Percentiles rank a stretch among this genome's conserved stretches.
These are phyloP conservation scores for Hemiprocne comata DNA, from an alignment of 2,113 vertebrate species.

Conservation along the genomic window DNA sequence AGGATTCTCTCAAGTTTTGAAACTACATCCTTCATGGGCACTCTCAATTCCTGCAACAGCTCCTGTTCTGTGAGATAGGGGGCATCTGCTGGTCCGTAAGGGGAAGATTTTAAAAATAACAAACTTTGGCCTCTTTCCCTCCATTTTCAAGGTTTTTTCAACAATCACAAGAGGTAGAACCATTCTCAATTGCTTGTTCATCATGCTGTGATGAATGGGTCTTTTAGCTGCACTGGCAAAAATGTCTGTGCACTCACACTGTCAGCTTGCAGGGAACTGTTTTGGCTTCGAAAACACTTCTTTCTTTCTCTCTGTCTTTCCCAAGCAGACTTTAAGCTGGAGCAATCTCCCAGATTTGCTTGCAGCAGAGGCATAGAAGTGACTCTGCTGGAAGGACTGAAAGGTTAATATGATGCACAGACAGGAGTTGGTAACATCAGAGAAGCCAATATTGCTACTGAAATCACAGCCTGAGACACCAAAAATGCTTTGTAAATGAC, in stretches of 20 bases:
- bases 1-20: constrained; percentile 11
- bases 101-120: constrained; percentile 27
- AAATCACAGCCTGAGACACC: not conserved
- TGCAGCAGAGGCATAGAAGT: not conserved
- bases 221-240: constrained; percentile 10
- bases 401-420: not conserved
- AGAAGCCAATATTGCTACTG: not conserved
- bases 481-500: not conserved
- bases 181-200: constrained; percentile 30
- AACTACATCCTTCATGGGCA: constrained; percentile 8
- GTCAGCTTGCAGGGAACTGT: not conserved
- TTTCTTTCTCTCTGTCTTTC: not conserved
- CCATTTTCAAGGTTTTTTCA: constrained; percentile 35
- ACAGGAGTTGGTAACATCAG: not conserved
- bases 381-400: not conserved
- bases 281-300: constrained; percentile 20
- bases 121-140: not conserved
- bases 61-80: not conserved
- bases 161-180: constrained; percentile 41
- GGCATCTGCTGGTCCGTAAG: not conserved
- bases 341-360: not conserved
- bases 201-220: not conserved
- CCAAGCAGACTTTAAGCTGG: not conserved
- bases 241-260: not conserved
- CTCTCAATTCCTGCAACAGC: not conserved